Conservation (phyloP, 2,888 invertebrate genomes). For the Chaetogeoica ovagalla region DNA sequence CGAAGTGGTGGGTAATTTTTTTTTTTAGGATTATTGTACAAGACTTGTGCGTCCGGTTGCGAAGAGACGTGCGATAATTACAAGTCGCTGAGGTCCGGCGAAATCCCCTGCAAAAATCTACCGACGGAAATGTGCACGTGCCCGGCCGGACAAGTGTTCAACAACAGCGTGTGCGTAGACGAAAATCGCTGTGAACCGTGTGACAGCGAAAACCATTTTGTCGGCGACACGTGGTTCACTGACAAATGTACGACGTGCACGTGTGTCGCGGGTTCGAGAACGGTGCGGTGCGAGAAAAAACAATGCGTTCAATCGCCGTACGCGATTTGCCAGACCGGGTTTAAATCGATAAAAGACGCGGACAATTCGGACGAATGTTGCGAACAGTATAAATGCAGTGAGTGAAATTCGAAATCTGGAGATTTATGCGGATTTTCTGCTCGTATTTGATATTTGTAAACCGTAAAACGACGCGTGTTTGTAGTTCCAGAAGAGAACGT, state of each 20-base stretch:
- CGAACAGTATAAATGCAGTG: constrained; percentile 70
- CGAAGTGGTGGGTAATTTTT: no score
- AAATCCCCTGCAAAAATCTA: constrained; percentile 60
- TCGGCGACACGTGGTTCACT: constrained; percentile 70
- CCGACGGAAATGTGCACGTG: constrained; percentile 83
- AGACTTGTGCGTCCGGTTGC: constrained; percentile 67
- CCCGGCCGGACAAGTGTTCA: constrained; percentile 71
- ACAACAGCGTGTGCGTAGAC: constrained; percentile 73
- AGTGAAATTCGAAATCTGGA: constrained; percentile 56
- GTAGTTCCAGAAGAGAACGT: constrained; percentile 64
- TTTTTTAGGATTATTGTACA: constrained; percentile 61
- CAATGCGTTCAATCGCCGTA: constrained; percentile 64
- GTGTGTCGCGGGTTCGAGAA: constrained; percentile 63
- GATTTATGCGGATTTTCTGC: no score
- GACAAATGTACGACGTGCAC: constrained; percentile 76
- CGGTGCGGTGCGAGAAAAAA: constrained; percentile 67
- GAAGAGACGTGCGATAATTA: constrained; percentile 70
- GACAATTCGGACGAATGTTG: constrained; percentile 70
- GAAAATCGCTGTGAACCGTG: constrained; percentile 72
- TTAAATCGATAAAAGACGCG: constrained; percentile 63
- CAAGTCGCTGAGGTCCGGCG: constrained; percentile 59
- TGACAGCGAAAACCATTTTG: constrained; percentile 71
- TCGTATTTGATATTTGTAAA: no score
- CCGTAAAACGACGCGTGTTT: constrained; percentile 55
- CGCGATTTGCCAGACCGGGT: constrained; percentile 68